Evolutionary conservation across 2,888 invertebrate species (phyloP), one percentile per base, ranked within the genome.

Genomic region (Cylindroiulus punctatus): DNA sequence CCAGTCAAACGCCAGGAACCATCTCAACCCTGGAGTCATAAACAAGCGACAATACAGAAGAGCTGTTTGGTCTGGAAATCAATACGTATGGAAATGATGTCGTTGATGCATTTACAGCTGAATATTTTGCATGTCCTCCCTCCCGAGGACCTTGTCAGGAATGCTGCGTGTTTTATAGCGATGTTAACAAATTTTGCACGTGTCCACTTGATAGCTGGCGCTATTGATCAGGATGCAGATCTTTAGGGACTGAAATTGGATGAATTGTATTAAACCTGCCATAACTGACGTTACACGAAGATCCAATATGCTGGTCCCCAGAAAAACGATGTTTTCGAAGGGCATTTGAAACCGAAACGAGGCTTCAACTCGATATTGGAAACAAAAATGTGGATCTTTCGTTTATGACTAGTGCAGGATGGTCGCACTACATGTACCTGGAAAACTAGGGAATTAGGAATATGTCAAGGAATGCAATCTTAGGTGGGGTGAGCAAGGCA

Each of bases 1-100:
- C 76, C 30, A 76, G 76, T 76, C 76, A 76, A 76, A 76, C 26
- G 76, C 26, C 32, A 76, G 76, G 32, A 76, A 76, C 76, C 30
- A 76, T 76, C 30, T 30, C 76, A 26, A 30, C 76, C 76, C 30
- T 76, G 7, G 17, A 76, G 76, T 30, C 76, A 76, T 76, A 76
- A 76, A 76, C 76, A 76, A 76, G 76, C 14, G 17, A 30, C 76
- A 76, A 30, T 76, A 76, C 76, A 76, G 76, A 32, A 32, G 14
- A 32, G 76, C 76, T 30, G 76, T 76, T 76, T 30, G 10, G 0
- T 76, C 76, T 32, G 76, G 30, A 76, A 30, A 76, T 76, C 76
- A 30, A 76, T 76, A 76, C 17, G 12, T 76, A 76, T 76, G 30
- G 30, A 76, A 76, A 76, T 76, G 26, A 0, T 26, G 76, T 8